phyloP scores from a whole-genome alignment of 1,140 invertebrate genomes.

The Acromyrmex echinatior region DNA sequence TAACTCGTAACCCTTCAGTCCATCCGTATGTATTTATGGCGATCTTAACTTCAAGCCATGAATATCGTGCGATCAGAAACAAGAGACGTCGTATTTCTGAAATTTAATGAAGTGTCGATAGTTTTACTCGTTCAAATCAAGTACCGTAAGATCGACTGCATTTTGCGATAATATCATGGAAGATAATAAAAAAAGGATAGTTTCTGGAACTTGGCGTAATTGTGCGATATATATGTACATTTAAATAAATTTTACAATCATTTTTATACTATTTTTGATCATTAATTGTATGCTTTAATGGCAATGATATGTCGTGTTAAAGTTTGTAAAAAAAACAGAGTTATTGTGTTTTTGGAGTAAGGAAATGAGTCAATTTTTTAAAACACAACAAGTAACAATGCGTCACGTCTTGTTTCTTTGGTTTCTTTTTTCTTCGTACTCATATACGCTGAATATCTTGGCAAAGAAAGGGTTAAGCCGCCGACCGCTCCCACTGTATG shows the following conservation, averaged over 20 bases:
- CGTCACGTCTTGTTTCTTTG: neutral
- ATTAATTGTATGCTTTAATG: neutral
- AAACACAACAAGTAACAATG: neutral
- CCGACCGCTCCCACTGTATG: neutral
- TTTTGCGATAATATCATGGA: neutral
- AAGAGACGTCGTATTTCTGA: conserved; percentile 33
- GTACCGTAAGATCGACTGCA: neutral
- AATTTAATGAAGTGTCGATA: conserved; percentile 30
- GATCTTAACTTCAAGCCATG: conserved; percentile 6
- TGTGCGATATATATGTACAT: neutral
- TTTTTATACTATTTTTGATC: neutral
- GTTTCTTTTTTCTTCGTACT: neutral
- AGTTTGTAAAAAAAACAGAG: neutral
- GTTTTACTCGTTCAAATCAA: neutral
- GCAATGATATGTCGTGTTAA: neutral
- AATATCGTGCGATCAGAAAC: conserved; percentile 68
- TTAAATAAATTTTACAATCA: neutral
- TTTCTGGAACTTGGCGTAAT: neutral
- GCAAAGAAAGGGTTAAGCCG: neutral
- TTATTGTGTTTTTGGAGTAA: neutral
- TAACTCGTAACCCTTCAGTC: conserved; percentile 61
- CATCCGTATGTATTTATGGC: conserved; percentile 65
- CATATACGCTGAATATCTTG: neutral
- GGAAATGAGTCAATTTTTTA: neutral
- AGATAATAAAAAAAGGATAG: neutral